Base-by-base conservation (phyloP, 2,888 invertebrate genomes). In the Heliconius sara region DNA sequence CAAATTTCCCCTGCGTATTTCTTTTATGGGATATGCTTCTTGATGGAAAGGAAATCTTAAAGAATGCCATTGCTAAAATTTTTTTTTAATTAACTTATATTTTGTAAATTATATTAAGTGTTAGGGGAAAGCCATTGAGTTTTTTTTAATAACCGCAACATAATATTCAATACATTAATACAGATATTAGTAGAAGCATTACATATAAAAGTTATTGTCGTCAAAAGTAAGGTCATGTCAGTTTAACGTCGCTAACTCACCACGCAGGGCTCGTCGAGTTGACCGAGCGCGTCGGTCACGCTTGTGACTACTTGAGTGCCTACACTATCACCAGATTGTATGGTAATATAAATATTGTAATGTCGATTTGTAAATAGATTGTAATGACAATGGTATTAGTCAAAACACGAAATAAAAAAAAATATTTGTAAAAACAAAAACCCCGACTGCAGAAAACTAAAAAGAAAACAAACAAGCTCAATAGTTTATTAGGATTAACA, bases 221-320 rank as follows among this genome's bases (percentile, higher is more conserved):
- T 57, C n/a, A 57, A 79, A 57, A 72, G 73, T 74, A 60, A 75
- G 76, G 60, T 77, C 70, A 77, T 79, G 80, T 76, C 74, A 72
- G 63, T 66, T 74, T 68, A 77, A 43, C 76, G 71, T 76, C 66
- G 76, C 63, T 52, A 76, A 79, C 72, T 79, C 67, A 52, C 25
- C 22, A 19, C 52, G 60, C 74, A 68, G 85, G 85, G 85, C 83
- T 87, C 85, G 89, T 83, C 89, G 87, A 63, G 66, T 82, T 90
- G 89, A 86, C 91, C 89, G 89, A 89, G 91, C 94, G 92, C 85
- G 86, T 89, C 94, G 90, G 94, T 94, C 91, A 93, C 91, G 95
- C 89, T 87, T 85, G 83, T 82, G 86, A 88, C 85, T 82, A 86
- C 87, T 90, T 87, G 90, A 88, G 87, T 91, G 91, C 81, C 80